Evolutionary conservation across 2,797 vertebrate genomes (phyloP).

Genomic region (Syngnathus acus): DNA sequence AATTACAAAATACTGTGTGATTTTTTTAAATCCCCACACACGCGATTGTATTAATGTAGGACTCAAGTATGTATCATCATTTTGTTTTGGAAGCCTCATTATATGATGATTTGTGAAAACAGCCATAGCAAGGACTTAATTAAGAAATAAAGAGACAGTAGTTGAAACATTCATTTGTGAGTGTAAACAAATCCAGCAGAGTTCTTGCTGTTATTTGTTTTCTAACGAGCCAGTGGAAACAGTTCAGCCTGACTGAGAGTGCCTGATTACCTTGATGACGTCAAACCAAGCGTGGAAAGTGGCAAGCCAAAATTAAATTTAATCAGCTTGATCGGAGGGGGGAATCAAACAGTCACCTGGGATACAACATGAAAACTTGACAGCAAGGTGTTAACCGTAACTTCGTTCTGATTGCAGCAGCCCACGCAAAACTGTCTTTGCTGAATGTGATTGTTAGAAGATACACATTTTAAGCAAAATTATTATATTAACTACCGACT

Average conservation of each 20-base stretch:
- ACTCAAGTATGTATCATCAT: not conserved
- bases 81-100: not conserved
- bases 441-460: not conserved
- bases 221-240: not conserved
- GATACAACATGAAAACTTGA: conserved; percentile 1
- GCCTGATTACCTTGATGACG: conserved; percentile 43
- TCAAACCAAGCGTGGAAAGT: conserved; percentile 39
- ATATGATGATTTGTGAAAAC: not conserved
- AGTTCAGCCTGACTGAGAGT: not conserved
- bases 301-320: conserved; percentile 44
- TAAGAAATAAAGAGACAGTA: not conserved
- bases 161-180: not conserved
- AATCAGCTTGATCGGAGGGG: not conserved
- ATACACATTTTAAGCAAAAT: too few species aligned
- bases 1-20: too few species aligned
- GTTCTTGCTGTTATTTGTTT: not conserved
- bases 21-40: too few species aligned
- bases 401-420: not conserved
- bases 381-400: not conserved
- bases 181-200: not conserved
- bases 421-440: not conserved
- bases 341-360: conserved; percentile 18
- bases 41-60: not conserved
- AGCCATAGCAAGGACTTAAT: not conserved
- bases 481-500: too few species aligned